Conservation (phyloP, 2,797 vertebrate genomes). For the Eremophila alpestris region DNA sequence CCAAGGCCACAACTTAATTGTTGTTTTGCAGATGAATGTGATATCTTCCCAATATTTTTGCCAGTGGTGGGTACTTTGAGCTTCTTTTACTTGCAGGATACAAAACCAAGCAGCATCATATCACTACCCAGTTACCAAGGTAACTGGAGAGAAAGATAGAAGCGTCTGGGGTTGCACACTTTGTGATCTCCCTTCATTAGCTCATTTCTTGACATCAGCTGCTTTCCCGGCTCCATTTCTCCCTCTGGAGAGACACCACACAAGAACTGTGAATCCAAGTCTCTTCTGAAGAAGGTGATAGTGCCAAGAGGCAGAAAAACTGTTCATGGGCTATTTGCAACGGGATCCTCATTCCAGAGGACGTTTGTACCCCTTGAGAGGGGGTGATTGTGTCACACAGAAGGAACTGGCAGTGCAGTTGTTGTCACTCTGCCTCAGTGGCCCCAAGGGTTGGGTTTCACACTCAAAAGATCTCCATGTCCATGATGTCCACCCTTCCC, state of each 20-base stretch:
- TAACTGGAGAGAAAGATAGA: constrained; percentile 64
- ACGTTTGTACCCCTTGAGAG: rapidly evolving
- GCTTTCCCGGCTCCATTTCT: constrained; percentile 2
- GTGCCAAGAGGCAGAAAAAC: not conserved
- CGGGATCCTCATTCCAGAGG: not conserved
- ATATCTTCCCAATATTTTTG: constrained; percentile 43
- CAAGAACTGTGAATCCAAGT: not conserved
- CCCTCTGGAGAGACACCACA: not conserved
- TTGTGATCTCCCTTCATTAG: constrained; percentile 67
- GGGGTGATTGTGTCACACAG: not conserved
- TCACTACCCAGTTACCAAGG: constrained; percentile 67
- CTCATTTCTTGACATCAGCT: constrained; percentile 52
- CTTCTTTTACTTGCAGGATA: constrained; percentile 43
- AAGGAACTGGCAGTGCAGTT: not conserved
- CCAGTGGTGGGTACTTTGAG: constrained; percentile 48
- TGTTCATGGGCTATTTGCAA: not conserved
- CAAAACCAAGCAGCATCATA: constrained; percentile 50
- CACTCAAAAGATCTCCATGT: not conserved
- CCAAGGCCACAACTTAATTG: not conserved
- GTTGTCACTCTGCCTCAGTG: not conserved
- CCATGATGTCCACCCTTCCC: not conserved
- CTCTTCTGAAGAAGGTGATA: not conserved
- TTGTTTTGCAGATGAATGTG: constrained; percentile 20
- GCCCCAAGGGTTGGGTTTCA: not conserved
- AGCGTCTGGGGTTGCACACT: constrained; percentile 49